phyloP scores from a whole-genome alignment of 2,113 vertebrate species.

The Gambusia holbrooki region DNA sequence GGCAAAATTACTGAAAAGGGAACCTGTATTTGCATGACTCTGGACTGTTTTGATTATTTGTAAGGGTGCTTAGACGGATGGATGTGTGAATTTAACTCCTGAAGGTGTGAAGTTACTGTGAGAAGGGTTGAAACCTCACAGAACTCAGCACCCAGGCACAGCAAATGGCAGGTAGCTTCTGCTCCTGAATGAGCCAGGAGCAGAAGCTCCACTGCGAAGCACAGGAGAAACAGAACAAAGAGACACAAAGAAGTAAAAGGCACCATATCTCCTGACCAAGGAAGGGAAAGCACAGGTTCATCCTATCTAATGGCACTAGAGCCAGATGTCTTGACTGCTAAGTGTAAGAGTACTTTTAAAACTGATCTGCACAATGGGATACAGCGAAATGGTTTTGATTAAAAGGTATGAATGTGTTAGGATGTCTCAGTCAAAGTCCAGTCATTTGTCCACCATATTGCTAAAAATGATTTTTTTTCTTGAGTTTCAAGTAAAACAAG shows the following conservation, averaged over 20 bases:
- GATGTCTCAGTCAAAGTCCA: neutral
- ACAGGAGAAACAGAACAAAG: neutral
- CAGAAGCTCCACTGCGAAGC: neutral
- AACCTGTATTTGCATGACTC: too few relatives aligned
- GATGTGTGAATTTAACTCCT: neutral
- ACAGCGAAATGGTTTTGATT: neutral
- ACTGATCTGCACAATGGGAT: neutral
- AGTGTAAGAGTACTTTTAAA: too few relatives aligned
- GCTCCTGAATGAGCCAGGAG: neutral
- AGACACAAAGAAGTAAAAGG: neutral
- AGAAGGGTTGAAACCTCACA: neutral
- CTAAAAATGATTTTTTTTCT: neutral
- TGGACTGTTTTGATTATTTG: too few relatives aligned
- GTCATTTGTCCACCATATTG: neutral
- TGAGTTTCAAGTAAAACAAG: neutral
- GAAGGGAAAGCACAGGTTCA: neutral
- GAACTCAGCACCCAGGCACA: neutral
- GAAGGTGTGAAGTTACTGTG: neutral
- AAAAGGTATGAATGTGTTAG: neutral
- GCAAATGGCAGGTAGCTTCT: neutral
- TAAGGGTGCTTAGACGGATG: neutral
- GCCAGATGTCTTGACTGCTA: too few relatives aligned
- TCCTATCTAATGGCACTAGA: neutral
- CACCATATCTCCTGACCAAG: neutral
- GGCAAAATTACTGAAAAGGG: too few relatives aligned